Conservation (phyloP, 2,888 invertebrate genomes). For the Heteropelma amictum region DNA sequence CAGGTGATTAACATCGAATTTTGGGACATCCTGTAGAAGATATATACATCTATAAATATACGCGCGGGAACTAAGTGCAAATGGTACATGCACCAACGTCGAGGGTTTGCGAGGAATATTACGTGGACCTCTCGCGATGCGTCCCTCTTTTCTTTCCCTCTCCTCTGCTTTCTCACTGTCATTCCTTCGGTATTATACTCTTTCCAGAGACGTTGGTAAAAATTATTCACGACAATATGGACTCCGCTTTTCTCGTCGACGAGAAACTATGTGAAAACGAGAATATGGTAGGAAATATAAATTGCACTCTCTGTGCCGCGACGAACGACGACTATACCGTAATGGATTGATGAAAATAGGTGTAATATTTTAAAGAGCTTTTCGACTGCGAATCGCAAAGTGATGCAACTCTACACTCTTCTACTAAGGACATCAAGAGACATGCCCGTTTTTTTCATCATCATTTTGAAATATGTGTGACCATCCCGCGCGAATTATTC, state of each 20-base stretch:
- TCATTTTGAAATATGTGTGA: background rate
- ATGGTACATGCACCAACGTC: slow-evolving; percentile 23
- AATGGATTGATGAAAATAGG: slow-evolving; percentile 41
- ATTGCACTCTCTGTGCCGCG: background rate
- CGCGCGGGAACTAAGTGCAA: slow-evolving; percentile 22
- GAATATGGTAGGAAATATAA: slow-evolving; percentile 30
- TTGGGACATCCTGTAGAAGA: too few relatives aligned
- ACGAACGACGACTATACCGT: slow-evolving; percentile 7
- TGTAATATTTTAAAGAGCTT: slow-evolving; percentile 47
- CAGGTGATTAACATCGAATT: too few relatives aligned
- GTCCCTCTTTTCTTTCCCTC: background rate
- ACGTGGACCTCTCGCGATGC: too few relatives aligned
- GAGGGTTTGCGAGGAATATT: slow-evolving; percentile 43
- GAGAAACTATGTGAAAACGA: background rate
- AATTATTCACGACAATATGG: slow-evolving; percentile 36
- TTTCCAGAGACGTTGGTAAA: slow-evolving; percentile 20
- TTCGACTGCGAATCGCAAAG: background rate
- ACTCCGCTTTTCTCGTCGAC: slow-evolving; percentile 13
- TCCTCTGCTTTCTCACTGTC: background rate
- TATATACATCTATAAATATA: slow-evolving; percentile 8
- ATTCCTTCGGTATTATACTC: background rate
- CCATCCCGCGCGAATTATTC: background rate
- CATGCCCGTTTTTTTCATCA: background rate
- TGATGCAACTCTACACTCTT: slow-evolving; percentile 13
- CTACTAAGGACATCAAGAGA: background rate